Evolutionary conservation across 1,140 invertebrate species (phyloP).

Genomic region (Cherax destructor): DNA sequence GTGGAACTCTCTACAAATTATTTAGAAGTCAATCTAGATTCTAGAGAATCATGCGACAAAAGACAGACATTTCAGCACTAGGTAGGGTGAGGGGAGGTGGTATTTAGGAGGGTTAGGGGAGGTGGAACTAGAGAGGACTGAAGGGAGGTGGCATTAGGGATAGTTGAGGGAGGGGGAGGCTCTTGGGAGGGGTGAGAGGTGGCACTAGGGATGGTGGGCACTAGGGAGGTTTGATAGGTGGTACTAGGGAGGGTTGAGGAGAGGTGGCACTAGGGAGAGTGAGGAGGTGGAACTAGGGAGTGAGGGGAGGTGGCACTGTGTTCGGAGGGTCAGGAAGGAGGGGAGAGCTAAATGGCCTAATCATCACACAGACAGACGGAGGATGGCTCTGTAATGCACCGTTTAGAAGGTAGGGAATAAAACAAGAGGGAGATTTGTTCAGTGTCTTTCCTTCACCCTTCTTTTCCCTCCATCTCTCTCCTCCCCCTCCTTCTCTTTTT

Average conservation of each 20-base stretch:
- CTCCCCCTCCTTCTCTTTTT: neutral
- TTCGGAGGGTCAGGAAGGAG: neutral
- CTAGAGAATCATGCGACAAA: no score
- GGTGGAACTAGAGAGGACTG: neutral
- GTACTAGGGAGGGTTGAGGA: neutral
- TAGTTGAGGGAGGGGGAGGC: no score
- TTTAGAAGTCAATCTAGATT: no score
- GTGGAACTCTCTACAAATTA: no score
- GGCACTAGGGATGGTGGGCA: no score
- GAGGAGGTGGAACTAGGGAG: no score
- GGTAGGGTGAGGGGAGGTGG: neutral
- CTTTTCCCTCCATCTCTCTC: no score
- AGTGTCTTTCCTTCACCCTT: no score
- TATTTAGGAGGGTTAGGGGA: neutral
- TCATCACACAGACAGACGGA: neutral
- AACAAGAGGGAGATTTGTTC: no score
- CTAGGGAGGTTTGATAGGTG: no score
- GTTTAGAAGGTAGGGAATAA: neutral
- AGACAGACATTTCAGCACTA: no score
- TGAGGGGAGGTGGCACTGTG: neutral
- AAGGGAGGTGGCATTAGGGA: no score
- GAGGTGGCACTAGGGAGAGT: neutral
- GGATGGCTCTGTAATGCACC: neutral
- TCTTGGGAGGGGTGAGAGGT: neutral
- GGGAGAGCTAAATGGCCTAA: slow-evolving; percentile 1